Evolutionary conservation across 2,113 vertebrate genomes (phyloP).

Genomic region (Numida meleagris): DNA sequence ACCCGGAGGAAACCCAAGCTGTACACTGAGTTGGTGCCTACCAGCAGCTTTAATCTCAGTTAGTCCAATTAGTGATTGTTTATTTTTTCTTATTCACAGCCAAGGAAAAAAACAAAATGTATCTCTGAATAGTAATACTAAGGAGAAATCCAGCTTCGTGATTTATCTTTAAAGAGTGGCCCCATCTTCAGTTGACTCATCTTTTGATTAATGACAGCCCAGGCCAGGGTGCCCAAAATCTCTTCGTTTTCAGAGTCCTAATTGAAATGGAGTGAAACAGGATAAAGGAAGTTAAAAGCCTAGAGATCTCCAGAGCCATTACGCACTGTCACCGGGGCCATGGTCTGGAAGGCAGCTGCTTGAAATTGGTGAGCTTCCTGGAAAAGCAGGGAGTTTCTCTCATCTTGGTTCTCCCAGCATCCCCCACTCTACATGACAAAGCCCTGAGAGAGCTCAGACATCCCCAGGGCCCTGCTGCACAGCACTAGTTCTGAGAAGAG

Average conservation of each 20-base stretch:
- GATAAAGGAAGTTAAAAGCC: not conserved
- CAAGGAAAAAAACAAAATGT: constrained; percentile 59
- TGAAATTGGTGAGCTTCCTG: not conserved
- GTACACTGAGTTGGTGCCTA: not conserved
- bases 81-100: constrained; percentile 40
- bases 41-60: constrained; percentile 51
- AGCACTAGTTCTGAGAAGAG: rapidly evolving
- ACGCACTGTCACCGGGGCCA: too few species aligned
- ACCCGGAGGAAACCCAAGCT: not conserved
- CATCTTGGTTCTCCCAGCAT: not conserved
- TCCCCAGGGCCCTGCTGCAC: not conserved
- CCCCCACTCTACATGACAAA: not conserved
- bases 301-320: not conserved
- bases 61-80: constrained; percentile 48
- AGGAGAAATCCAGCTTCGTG: constrained; percentile 22
- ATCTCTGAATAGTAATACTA: constrained; percentile 39
- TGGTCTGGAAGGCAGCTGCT: not conserved
- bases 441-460: not conserved
- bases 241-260: not conserved
- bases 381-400: not conserved
- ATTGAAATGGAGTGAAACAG: not conserved
- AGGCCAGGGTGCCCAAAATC: not conserved
- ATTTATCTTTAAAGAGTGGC: constrained; percentile 49
- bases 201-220: not conserved
- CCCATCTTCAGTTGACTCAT: constrained; percentile 16